Conservation (phyloP, 2,797 vertebrate genomes). For the Tiaroga cobitis region DNA sequence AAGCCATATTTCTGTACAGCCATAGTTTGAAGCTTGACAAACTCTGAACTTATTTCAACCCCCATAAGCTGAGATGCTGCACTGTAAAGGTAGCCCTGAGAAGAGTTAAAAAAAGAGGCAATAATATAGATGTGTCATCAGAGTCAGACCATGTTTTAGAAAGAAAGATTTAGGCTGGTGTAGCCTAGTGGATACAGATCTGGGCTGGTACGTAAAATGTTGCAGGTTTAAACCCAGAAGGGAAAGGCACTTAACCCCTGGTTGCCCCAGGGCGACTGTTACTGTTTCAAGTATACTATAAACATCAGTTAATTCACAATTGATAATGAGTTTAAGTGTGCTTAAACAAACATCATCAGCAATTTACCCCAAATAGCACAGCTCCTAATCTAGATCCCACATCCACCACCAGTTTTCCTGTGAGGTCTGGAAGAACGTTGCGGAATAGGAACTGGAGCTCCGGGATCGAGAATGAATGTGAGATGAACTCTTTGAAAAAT, state of each 20-base stretch:
- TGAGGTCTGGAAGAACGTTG: constrained; percentile 87
- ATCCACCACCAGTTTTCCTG: constrained; percentile 86
- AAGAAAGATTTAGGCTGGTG: not conserved
- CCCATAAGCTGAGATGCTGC: constrained; percentile 84
- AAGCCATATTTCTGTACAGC: constrained; percentile 85
- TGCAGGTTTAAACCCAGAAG: not conserved
- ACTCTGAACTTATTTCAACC: constrained; percentile 90
- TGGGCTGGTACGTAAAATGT: not conserved
- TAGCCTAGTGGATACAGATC: not conserved
- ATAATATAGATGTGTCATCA: not conserved
- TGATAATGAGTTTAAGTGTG: not conserved
- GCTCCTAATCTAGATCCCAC: constrained; percentile 92
- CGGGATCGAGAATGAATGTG: constrained; percentile 90
- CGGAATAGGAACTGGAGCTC: constrained; percentile 93
- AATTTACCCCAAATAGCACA: constrained; percentile 89
- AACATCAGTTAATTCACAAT: not conserved
- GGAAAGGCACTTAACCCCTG: constrained; percentile 33
- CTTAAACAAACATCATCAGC: not conserved
- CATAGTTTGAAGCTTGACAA: constrained; percentile 87
- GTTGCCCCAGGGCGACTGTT: not conserved
- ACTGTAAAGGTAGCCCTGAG: constrained; percentile 89
- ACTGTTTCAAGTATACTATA: not conserved
- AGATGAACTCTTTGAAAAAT: constrained; percentile 86
- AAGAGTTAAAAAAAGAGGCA: constrained; percentile 38
- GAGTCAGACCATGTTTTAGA: not conserved